Evolutionary conservation across 2,797 vertebrate genomes (phyloP).

Genomic region (Onychomys leucogaster): DNA sequence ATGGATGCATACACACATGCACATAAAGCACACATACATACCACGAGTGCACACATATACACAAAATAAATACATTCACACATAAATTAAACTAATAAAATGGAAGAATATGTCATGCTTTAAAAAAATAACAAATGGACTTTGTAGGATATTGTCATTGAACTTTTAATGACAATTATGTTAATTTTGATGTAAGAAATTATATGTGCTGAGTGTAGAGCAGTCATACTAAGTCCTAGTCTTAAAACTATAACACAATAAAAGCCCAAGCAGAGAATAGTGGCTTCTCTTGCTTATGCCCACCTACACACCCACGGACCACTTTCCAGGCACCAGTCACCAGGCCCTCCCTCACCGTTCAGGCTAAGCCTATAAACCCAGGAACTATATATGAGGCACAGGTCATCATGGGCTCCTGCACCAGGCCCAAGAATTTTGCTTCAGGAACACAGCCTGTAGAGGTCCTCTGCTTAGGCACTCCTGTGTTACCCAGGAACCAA

Average conservation of each 20-base stretch:
- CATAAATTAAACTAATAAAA: neutral
- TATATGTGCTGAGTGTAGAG: neutral
- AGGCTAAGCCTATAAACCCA: neutral
- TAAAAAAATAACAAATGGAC: conserved; percentile 30
- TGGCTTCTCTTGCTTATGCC: neutral
- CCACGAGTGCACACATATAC: neutral
- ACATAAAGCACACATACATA: no score
- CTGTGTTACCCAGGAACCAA: no score
- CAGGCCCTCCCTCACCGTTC: neutral
- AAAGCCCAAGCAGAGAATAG: neutral
- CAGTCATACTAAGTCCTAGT: neutral
- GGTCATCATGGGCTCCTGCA: neutral
- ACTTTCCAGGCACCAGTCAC: neutral
- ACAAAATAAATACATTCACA: neutral
- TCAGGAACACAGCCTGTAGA: neutral
- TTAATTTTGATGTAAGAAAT: neutral
- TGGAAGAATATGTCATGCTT: neutral
- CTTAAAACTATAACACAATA: neutral
- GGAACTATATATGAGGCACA: neutral
- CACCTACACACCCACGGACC: neutral
- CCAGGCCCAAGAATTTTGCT: neutral
- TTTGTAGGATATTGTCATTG: neutral
- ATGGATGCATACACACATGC: neutral
- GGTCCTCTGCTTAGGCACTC: no score
- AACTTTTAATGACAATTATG: neutral